phyloP scores from a whole-genome alignment of 2,113 vertebrate species.

The Scopus umbretta region DNA sequence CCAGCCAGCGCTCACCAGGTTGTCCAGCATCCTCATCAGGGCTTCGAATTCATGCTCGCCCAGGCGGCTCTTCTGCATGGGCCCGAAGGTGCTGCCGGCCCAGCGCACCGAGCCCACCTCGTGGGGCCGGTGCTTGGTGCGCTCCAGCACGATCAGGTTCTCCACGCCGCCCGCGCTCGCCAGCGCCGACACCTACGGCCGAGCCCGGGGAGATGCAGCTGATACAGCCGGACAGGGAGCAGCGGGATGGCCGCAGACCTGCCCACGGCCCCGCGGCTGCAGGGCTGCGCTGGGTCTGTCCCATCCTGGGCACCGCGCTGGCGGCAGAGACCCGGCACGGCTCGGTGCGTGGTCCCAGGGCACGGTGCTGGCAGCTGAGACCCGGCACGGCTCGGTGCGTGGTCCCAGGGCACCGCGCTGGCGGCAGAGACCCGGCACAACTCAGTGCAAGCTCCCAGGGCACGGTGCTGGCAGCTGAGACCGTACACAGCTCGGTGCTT shows the following conservation, averaged over 20 bases:
- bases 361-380: accelerated
- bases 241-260: accelerated
- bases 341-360: accelerated
- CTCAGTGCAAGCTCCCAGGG: neutral
- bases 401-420: accelerated
- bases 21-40: conserved; percentile 97
- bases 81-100: conserved; percentile 92
- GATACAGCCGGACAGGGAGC: accelerated
- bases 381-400: neutral
- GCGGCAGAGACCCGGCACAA: neutral
- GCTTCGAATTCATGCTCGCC: conserved; percentile 97
- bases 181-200: conserved; percentile 83
- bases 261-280: accelerated
- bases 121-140: conserved; percentile 78
- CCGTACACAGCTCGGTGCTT: accelerated
- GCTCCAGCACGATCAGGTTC: conserved; percentile 90
- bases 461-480: accelerated
- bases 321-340: neutral
- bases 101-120: conserved; percentile 85
- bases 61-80: conserved; percentile 90
- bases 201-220: neutral
- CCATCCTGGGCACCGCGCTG: accelerated
- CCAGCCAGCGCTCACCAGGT: conserved; percentile 69
- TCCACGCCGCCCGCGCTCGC: conserved; percentile 83
- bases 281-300: neutral